These are phyloP conservation scores for Xenus cinereus DNA, from an alignment of 2,113 vertebrate genomes.

Conservation along the genomic window DNA sequence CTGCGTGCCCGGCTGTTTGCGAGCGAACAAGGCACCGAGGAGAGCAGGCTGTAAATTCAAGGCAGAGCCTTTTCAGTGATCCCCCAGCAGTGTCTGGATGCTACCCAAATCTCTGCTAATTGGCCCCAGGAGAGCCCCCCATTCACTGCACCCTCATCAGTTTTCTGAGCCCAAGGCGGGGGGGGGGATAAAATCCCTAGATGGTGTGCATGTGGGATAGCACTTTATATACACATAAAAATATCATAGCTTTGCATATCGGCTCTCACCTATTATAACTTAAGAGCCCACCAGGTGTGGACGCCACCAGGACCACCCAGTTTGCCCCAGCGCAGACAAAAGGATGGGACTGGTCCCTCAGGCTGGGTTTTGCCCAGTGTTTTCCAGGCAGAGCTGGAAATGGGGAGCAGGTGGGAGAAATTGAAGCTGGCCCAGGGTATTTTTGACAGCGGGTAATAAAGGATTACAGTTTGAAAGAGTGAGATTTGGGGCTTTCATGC, in stretches of 20 bases:
- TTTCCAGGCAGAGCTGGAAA: background rate
- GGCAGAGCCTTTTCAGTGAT: background rate
- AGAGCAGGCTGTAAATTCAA: slow-evolving; percentile 27
- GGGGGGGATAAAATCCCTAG: background rate
- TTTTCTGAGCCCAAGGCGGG: background rate
- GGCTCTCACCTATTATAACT: background rate
- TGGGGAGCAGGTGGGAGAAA: slow-evolving; percentile 55
- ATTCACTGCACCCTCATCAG: slow-evolving; percentile 54
- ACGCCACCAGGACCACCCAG: background rate
- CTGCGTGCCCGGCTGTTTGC: background rate
- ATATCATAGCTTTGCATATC: background rate
- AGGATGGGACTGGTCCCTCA: background rate
- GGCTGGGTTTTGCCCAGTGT: background rate
- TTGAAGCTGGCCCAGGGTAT: background rate
- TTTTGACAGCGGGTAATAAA: slow-evolving; percentile 29
- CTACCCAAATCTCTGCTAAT: slow-evolving; percentile 68
- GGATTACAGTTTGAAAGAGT: slow-evolving; percentile 1
- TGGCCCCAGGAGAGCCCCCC: slow-evolving; percentile 44
- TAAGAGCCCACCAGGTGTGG: background rate
- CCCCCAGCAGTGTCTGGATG: slow-evolving; percentile 33
- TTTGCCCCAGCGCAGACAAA: background rate
- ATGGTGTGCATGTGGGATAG: accelerated
- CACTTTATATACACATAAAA: background rate
- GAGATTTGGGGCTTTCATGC: background rate
- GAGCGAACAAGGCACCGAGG: background rate